Base-by-base conservation (phyloP, 2,797 vertebrate genomes). In the Propithecus perrieri region DNA sequence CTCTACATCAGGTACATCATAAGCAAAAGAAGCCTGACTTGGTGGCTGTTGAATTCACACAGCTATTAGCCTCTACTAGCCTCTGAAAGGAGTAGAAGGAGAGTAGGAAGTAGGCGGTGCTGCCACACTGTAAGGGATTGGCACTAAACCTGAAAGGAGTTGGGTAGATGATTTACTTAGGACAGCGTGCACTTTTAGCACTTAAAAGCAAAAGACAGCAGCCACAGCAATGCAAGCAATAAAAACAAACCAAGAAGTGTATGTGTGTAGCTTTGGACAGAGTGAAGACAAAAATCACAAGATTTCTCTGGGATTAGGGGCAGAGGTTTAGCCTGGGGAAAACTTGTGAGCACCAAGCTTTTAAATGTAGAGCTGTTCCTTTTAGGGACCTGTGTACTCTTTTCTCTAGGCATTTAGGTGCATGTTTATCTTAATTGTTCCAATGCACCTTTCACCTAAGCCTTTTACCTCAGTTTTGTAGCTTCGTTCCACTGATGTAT, bases 281-380 rank as follows among this genome's bases (percentile, higher is more conserved):
- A 85, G 35, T 86, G 65, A 28, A 35, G 89, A 92, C 46, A 84
- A 83, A 93, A 93, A 28, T 92, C 10, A 46, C 92, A 85, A 61
- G 20, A 86, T 72, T 95, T 96, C 46, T 78, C 63, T 90, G 43
- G 28, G 18, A 86, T 97, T 89, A 92, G 50, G 61, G n/a, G n/a
- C 30, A 85, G 28, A 81, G 20, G 20, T 83, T 94, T 89, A 87
- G 43, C 55, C 15, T 84, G 61, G 4, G 15, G 12, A 85, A 91
- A 38, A 11, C 22, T 86, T 79, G 88, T 14, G 59, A 87, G 38
- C 24, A 67, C 57, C 24, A 89, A 48, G 41, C 17, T 65, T 95
- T 87, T 76, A 87, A 93, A 86, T 86, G 13, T 48, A 63, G n/a
- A 92, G 24, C 41, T 63, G 2, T 89, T 86, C 35, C 10, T 59